These are phyloP conservation scores for Loripinus fragilis DNA, from an alignment of 2,888 invertebrate species.

Conservation along the genomic window DNA sequence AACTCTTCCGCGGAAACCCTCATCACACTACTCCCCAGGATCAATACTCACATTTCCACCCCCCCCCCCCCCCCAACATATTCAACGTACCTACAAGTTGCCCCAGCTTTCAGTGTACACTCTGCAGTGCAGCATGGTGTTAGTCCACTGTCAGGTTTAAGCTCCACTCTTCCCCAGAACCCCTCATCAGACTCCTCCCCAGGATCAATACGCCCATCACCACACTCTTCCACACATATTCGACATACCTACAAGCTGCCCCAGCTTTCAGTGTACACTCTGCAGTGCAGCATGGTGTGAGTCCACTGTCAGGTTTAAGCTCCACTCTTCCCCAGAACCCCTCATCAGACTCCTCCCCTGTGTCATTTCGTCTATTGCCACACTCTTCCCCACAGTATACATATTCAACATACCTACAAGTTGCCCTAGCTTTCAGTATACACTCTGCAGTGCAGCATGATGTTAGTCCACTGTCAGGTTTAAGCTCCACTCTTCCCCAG, in stretches of 20 bases:
- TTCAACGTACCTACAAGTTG: not conserved
- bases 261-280: no score
- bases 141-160: conserved; percentile 54
- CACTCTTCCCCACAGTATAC: no score
- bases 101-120: conserved; percentile 89
- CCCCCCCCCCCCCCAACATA: no score
- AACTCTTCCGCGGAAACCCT: conserved; percentile 90
- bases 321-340: conserved; percentile 89
- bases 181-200: conserved; percentile 97
- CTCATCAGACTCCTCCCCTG: conserved; percentile 95
- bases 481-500: conserved; percentile 86
- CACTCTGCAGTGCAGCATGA: conserved; percentile 98
- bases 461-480: conserved; percentile 84
- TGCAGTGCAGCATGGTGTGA: no score
- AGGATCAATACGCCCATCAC: conserved; percentile 90
- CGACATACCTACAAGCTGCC: no score
- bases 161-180: conserved; percentile 87
- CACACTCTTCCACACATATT: no score
- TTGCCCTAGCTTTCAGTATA: conserved; percentile 86
- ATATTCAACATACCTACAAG: not conserved
- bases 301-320: conserved; percentile 91
- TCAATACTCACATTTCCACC: no score
- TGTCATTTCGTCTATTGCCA: no score
- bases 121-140: conserved; percentile 98
- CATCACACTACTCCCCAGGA: conserved; percentile 94